Conservation (phyloP, 2,888 invertebrate species). For the Leucoma salicis region DNA sequence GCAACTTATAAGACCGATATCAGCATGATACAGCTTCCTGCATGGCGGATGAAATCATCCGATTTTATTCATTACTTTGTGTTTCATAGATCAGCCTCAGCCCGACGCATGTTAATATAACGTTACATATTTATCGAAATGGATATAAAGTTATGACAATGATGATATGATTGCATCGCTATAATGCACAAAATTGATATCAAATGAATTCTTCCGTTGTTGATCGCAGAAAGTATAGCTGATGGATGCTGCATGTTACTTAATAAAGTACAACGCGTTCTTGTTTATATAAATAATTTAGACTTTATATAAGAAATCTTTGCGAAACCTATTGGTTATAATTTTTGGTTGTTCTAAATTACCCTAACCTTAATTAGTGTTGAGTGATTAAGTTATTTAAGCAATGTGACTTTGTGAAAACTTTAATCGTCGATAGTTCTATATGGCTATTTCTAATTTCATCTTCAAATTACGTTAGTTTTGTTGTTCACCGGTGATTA, state of each 20-base stretch:
- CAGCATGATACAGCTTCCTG: conserved; percentile 80
- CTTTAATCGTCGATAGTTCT: background rate
- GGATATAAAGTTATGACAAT: conserved; percentile 36
- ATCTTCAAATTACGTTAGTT: conserved; percentile 1
- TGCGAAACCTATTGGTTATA: conserved; percentile 37
- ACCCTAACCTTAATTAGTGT: conserved; percentile 41
- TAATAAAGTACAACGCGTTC: conserved; percentile 64
- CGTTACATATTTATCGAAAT: conserved; percentile 53
- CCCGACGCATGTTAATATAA: conserved; percentile 77
- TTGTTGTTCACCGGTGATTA: too few relatives aligned
- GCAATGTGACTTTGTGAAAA: conserved; percentile 38
- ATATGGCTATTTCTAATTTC: conserved; percentile 13
- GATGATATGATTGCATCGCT: conserved; percentile 57
- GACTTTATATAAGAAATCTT: conserved; percentile 59
- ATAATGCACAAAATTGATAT: conserved; percentile 56
- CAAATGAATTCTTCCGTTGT: conserved; percentile 44
- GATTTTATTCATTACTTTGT: conserved; percentile 72
- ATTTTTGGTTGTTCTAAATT: conserved; percentile 34
- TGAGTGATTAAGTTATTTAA: conserved; percentile 26
- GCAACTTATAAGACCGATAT: conserved; percentile 64
- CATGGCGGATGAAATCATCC: conserved; percentile 78
- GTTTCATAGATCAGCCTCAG: conserved; percentile 78
- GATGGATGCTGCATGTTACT: conserved; percentile 75
- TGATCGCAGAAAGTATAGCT: conserved; percentile 57
- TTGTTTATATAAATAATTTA: conserved; percentile 53